Conservation (phyloP, 2,888 invertebrate species). For the Scelioninae gen. 1 region DNA sequence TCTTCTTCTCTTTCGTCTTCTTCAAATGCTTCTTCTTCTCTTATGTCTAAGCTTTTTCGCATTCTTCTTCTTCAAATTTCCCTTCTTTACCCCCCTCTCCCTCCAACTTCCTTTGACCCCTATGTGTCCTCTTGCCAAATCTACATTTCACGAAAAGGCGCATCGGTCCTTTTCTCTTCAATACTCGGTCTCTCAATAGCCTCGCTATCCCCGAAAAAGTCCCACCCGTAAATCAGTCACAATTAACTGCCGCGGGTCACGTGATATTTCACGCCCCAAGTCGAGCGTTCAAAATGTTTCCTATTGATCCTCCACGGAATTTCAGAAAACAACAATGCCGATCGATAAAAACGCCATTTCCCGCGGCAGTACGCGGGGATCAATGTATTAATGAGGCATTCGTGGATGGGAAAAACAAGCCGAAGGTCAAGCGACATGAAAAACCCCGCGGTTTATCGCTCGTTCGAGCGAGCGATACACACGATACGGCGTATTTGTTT, state of each 20-base stretch:
- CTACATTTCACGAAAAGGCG: slow-evolving; percentile 12
- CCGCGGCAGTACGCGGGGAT: neutral
- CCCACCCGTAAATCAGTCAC: slow-evolving; percentile 36
- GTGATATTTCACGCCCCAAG: slow-evolving; percentile 45
- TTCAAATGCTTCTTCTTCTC: no score
- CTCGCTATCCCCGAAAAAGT: slow-evolving; percentile 11
- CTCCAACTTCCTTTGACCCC: neutral
- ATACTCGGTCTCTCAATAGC: neutral
- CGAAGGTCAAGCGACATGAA: slow-evolving; percentile 23
- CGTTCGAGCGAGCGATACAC: neutral
- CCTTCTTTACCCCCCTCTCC: neutral
- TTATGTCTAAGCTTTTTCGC: no score
- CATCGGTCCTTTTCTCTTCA: neutral
- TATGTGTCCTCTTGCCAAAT: neutral
- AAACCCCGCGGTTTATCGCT: slow-evolving; percentile 20
- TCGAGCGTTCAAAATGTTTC: slow-evolving; percentile 20
- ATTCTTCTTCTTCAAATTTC: no score
- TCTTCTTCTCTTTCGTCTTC: no score
- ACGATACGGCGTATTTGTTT: slow-evolving; percentile 11
- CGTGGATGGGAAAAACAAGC: neutral
- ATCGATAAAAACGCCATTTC: slow-evolving; percentile 28
- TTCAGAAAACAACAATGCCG: slow-evolving; percentile 37
- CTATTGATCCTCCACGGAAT: slow-evolving; percentile 46
- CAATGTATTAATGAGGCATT: slow-evolving; percentile 19
- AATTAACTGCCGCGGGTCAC: slow-evolving; percentile 55